These are phyloP conservation scores for Neosilurus hyrtlii DNA, from an alignment of 2,797 vertebrate genomes.

Conservation along the genomic window DNA sequence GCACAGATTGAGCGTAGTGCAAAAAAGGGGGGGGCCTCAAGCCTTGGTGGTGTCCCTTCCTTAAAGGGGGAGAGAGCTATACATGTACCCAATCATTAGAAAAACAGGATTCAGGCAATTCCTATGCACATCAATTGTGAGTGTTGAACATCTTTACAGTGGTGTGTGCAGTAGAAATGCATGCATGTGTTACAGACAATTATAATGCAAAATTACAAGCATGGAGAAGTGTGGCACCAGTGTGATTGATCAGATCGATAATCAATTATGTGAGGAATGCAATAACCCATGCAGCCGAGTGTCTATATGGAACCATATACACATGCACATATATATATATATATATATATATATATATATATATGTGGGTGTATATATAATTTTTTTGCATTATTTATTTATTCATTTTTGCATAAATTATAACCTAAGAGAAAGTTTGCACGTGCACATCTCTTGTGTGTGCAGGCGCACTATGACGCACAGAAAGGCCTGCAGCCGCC, in stretches of 20 bases:
- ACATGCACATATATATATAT: no score
- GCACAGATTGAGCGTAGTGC: not conserved
- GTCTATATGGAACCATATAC: not conserved
- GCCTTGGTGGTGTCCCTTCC: not conserved
- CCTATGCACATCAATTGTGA: not conserved
- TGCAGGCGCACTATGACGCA: not conserved
- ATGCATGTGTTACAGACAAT: not conserved
- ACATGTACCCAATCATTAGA: not conserved
- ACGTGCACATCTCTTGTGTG: no score
- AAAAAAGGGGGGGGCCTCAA: not conserved
- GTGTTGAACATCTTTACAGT: not conserved
- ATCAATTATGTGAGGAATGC: not conserved
- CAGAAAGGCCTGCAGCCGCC: not conserved
- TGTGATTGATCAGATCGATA: not conserved
- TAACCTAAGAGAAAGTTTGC: not conserved
- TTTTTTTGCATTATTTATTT: no score
- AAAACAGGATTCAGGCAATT: not conserved
- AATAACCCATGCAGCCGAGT: not conserved
- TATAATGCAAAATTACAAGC: no score
- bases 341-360: no score
- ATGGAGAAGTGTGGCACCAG: no score
- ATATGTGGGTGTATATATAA: no score
- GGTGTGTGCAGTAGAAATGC: not conserved
- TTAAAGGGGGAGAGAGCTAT: not conserved
- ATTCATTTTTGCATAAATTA: not conserved